phyloP scores from a whole-genome alignment of 2,113 vertebrate species.

The Gymnogyps californianus region DNA sequence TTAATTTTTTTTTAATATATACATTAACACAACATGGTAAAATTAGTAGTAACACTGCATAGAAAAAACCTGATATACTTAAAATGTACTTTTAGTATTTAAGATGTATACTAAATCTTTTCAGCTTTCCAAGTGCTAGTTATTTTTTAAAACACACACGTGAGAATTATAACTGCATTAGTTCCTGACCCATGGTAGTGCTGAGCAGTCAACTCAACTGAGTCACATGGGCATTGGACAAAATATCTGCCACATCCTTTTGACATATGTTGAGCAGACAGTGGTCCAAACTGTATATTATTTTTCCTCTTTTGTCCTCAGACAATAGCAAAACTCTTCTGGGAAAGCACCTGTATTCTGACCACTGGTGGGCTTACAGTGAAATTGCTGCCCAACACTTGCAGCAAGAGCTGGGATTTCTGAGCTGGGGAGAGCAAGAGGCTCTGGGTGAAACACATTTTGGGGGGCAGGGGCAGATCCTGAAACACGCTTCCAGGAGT shows the following conservation, averaged over 20 bases:
- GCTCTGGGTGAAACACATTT: not conserved
- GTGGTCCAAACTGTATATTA: not conserved
- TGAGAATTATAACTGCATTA: not conserved
- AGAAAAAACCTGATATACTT: not conserved
- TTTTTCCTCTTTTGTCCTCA: not conserved
- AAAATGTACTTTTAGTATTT: not conserved
- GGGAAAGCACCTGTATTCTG: not conserved
- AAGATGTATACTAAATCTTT: not conserved
- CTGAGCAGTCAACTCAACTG: not conserved
- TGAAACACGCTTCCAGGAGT: not conserved
- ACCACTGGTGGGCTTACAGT: not conserved
- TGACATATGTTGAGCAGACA: not conserved
- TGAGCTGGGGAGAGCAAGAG: not conserved
- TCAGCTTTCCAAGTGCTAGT: not conserved
- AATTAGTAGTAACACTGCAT: fast-evolving
- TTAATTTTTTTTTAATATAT: not conserved
- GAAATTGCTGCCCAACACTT: not conserved
- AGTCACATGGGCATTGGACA: not conserved
- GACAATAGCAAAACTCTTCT: not conserved
- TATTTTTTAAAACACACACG: not conserved
- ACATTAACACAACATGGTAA: not conserved
- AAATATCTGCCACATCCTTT: not conserved
- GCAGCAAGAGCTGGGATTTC: not conserved
- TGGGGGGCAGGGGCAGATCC: not conserved
- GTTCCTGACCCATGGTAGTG: not conserved